phyloP scores from a whole-genome alignment of 2,113 vertebrate genomes.

The Macheiramphus alcinus region DNA sequence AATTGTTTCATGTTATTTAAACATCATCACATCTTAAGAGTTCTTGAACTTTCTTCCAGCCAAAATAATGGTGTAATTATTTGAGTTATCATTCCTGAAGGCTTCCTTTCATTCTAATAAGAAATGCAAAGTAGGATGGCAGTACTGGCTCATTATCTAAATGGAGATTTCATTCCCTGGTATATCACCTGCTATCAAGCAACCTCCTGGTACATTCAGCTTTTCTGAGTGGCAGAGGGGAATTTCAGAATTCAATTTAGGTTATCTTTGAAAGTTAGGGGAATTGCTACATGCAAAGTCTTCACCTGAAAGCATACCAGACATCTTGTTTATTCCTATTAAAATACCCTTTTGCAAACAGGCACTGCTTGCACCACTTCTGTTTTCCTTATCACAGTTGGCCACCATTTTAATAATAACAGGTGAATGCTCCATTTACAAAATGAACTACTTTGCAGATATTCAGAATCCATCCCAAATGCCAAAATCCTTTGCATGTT shows the following conservation, averaged over 20 bases:
- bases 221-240: not conserved
- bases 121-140: constrained; percentile 42
- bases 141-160: constrained; percentile 56
- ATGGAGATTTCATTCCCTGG: constrained; percentile 51
- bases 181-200: not conserved
- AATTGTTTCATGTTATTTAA: constrained; percentile 28
- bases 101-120: constrained; percentile 30
- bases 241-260: constrained; percentile 5
- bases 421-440: constrained; percentile 45
- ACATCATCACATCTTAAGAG: not conserved
- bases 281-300: not conserved
- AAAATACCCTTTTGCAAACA: not conserved
- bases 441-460: constrained; percentile 46
- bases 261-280: not conserved
- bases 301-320: not conserved
- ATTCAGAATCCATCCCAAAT: not conserved
- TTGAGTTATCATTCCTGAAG: constrained; percentile 22
- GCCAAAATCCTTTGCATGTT: not conserved
- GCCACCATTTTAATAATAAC: not conserved
- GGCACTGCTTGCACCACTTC: not conserved
- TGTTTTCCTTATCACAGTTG: not conserved
- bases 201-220: not conserved
- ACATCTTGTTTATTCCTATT: not conserved
- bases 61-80: constrained; percentile 58
- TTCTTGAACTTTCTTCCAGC: constrained; percentile 45